Evolutionary conservation across 1,140 invertebrate species (phyloP), one percentile per base, ranked within the genome.

Genomic region (Hycleus phaleratus): DNA sequence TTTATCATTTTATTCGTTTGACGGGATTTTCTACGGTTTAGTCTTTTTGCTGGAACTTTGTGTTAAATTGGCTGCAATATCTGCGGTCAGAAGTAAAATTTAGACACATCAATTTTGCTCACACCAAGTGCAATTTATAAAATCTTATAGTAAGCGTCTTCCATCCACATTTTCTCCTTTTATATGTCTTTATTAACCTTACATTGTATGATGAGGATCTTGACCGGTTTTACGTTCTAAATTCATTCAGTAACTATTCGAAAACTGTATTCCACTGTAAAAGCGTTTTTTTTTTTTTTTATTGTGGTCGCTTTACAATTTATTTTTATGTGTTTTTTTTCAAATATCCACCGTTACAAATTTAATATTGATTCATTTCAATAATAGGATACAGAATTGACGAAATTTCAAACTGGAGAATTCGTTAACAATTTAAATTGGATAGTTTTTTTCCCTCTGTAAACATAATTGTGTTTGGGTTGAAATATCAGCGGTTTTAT

Each of bases 121-220:
- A 57, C 52, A 54, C 57, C 60, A 42, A 62, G 56, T 62, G 57
- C 56, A 62, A 62, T 62, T 62, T 62, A 62, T 62, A 54, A 58
- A 56, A 59, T 62, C 60, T 62, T 62, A 56, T 56, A 52, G 38
- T 48, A 38, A 32, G 6, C 9, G 45, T 46, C 56, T 32, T 61
- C 48, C 53, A 38, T 54, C 53, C 53, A 53, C 57, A 59, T 55
- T 59, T 48, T 56, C 49, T 62, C 52, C 39, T 42, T 62, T 62
- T 62, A 62, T 62, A 59, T 57, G 47, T 62, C 60, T 59, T 62
- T 62, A 62, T 62, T 62, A 62, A 59, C 60, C 45, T 57, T 5
- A 11, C 11, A 10, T 42, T 46, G 45, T 26, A 12, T 1, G 11
- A 7, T 24, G n/a, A 12, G 45, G 7, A 46, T 24, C n/a, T 46